Percentiles rank a stretch among this genome's conserved stretches.
Conservation (phyloP, 2,888 invertebrate species). For the Ophonus ardosiacus region DNA sequence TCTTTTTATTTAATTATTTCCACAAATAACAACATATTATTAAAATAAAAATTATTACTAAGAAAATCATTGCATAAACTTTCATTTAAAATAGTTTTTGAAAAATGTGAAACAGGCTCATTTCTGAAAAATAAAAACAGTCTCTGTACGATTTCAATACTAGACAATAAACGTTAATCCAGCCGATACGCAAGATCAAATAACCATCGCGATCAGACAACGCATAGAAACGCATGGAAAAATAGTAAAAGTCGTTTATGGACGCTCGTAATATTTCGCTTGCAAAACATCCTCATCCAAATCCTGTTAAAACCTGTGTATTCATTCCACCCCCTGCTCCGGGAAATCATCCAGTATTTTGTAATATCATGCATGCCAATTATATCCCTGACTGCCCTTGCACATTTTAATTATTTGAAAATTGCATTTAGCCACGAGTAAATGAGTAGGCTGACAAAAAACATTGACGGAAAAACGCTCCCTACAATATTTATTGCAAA, state of each 20-base stretch:
- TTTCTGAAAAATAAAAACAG: too few relatives aligned
- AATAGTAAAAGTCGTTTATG: background rate
- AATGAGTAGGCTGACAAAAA: conserved; percentile 37
- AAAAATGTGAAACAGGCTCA: too few relatives aligned
- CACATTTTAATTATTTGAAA: conserved; percentile 51
- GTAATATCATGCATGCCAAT: conserved; percentile 35
- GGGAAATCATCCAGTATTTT: conserved; percentile 10
- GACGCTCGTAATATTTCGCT: background rate
- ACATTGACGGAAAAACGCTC: conserved; percentile 43
- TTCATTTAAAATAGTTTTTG: too few relatives aligned
- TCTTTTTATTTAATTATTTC: too few relatives aligned
- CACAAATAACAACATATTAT: too few relatives aligned
- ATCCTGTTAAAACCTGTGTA: background rate
- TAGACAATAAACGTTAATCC: background rate
- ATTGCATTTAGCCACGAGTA: conserved; percentile 30
- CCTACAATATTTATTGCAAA: conserved; percentile 44
- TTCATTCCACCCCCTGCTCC: background rate
- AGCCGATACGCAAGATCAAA: background rate
- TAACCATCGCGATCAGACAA: background rate
- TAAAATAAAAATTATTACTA: too few relatives aligned
- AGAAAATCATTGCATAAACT: too few relatives aligned
- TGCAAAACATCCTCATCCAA: background rate
- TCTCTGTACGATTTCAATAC: background rate
- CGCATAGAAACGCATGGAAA: background rate
- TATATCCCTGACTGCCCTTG: conserved; percentile 32